Conservation (phyloP, 2,797 vertebrate genomes). For the Malacoraja senta region DNA sequence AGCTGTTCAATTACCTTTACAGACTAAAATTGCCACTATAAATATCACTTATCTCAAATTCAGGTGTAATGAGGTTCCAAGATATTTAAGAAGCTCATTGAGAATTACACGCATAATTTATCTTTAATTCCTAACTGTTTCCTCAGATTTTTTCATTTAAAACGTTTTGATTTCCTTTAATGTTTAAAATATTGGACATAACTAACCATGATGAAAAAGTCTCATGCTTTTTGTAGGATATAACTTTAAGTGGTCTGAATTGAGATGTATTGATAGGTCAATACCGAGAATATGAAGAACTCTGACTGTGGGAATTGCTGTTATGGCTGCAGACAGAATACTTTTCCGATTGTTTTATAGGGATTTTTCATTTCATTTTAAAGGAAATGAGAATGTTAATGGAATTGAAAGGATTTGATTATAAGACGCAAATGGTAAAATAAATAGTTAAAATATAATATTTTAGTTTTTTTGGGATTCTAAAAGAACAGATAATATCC, state of each 20-base stretch:
- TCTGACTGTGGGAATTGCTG: neutral
- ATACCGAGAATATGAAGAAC: neutral
- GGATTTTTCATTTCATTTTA: too few relatives aligned
- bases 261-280: neutral
- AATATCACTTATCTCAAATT: neutral
- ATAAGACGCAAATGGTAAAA: neutral
- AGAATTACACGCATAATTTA: neutral
- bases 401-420: neutral
- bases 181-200: neutral
- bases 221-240: neutral
- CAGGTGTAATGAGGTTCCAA: neutral
- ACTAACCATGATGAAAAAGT: neutral
- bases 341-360: neutral
- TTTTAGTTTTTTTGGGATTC: neutral
- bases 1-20: neutral
- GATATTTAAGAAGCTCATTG: neutral
- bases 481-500: neutral
- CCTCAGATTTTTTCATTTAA: neutral
- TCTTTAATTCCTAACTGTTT: neutral
- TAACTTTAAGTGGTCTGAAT: neutral
- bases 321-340: neutral
- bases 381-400: neutral
- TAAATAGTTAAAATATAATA: neutral
- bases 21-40: neutral
- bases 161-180: neutral